Base-by-base conservation (phyloP, 1,140 invertebrate species). In the Aphidius ervi region DNA sequence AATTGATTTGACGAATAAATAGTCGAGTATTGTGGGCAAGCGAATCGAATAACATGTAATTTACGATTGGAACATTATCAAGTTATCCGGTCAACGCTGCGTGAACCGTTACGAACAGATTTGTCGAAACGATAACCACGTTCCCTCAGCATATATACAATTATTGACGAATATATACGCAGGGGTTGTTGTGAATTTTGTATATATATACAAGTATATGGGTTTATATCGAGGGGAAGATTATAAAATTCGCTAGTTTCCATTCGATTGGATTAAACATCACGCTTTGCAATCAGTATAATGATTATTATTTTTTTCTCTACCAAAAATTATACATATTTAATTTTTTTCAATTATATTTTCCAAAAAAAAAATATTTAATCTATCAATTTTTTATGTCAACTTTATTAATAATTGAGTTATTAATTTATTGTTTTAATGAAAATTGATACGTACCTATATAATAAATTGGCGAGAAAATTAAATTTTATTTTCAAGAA, bases 51-150 rank as follows among this genome's bases (percentile, higher is more conserved):
- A 65, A 65, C 61, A 59, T 65, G 61, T 62, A 65, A 65, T 58
- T 65, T 65, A 65, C 61, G 64, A 65, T 65, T 65, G 64, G 64
- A 59, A 62, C 61, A 65, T 62, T 62, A 62, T 65, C 64, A 62
- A 65, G 60, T 65, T 62, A 65, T 65, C 64, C 60, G 58, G 58
- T 65, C 64, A 65, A 59, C 60, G 61, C 64, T 39, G 58, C 61
- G 52, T 56, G 59, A 65, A 56, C 64, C 61, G 64, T 60, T 62
- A 65, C 61, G 59, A 65, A 65, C 61, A 65, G 64, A 65, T 65
- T 65, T 65, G 64, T 62, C 58, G 60, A 59, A 57, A 59, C 61
- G 64, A 61, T 62, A 62, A 56, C 60, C 46, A 23, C 54, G 23
- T 31, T 31, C 23, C 48, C 20, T 16, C 31, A 46, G 46, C 46